phyloP scores from a whole-genome alignment of 2,888 invertebrate genomes.

The Pollenia amentaria region DNA sequence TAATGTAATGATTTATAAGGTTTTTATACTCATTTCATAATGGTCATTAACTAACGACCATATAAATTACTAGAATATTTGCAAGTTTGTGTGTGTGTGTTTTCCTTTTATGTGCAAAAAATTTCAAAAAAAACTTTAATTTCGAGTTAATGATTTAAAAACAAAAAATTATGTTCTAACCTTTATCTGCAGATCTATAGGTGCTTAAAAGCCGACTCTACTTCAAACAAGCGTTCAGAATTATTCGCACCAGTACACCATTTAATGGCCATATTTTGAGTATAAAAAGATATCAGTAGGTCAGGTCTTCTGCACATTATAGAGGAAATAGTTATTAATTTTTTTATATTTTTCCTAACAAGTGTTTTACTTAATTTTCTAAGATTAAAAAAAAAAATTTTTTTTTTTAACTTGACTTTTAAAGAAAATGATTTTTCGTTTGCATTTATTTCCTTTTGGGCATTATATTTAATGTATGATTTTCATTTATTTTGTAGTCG shows the following conservation, averaged over 20 bases:
- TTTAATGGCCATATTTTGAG: slow-evolving; percentile 11
- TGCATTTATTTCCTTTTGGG: neutral
- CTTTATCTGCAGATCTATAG: slow-evolving; percentile 14
- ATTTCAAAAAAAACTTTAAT: slow-evolving; percentile 34
- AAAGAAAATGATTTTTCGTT: too few relatives aligned
- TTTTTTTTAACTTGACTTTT: too few relatives aligned
- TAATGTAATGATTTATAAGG: slow-evolving; percentile 45
- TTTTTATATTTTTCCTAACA: neutral
- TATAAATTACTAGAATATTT: slow-evolving; percentile 8
- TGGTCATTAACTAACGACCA: slow-evolving; percentile 63
- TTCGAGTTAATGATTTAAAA: slow-evolving; percentile 62
- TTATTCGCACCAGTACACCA: neutral
- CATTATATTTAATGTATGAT: neutral
- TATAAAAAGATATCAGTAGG: slow-evolving; percentile 59
- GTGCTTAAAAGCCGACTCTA: neutral
- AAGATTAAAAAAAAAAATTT: too few relatives aligned
- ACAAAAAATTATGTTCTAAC: slow-evolving; percentile 37
- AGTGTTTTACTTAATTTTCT: neutral
- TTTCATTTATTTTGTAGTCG: neutral
- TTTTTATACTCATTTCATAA: slow-evolving; percentile 25
- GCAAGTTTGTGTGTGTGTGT: neutral
- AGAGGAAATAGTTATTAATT: slow-evolving; percentile 66
- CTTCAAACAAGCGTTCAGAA: neutral
- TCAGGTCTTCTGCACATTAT: slow-evolving; percentile 15
- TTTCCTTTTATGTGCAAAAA: slow-evolving; percentile 61